A percentile compares a stretch with the other conserved stretches of the same genome.
These are phyloP conservation scores for Drosophila micromelanica DNA, from an alignment of 1,140 invertebrate genomes.

Conservation along the genomic window DNA sequence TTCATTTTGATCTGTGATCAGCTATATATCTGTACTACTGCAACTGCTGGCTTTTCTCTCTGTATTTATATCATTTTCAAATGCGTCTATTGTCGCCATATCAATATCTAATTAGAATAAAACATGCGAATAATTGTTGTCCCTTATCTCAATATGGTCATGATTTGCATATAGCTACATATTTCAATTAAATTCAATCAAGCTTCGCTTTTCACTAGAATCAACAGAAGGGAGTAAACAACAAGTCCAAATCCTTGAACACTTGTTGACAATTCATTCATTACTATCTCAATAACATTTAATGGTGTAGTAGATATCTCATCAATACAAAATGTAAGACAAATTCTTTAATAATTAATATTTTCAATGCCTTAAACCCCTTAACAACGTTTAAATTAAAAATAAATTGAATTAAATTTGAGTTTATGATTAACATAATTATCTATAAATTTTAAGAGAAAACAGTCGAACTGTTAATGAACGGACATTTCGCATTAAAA, in stretches of 20 bases:
- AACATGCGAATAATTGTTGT: constrained; percentile 36
- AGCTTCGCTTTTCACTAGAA: neutral
- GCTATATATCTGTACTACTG: constrained; percentile 22
- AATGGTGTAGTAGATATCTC: too few species aligned
- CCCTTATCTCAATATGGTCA: constrained; percentile 29
- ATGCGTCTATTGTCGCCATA: constrained; percentile 11
- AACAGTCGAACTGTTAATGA: too few species aligned
- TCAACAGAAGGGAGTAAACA: neutral
- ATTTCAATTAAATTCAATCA: constrained; percentile 16
- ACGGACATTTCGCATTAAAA: too few species aligned
- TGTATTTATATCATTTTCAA: constrained; percentile 57
- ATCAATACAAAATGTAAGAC: too few species aligned
- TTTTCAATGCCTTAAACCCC: too few species aligned
- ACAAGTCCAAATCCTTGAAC: neutral
- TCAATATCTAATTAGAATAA: constrained; percentile 60
- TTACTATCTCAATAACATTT: neutral
- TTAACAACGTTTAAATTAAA: too few species aligned
- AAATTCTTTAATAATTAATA: neutral
- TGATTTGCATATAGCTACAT: constrained; percentile 27
- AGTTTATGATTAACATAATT: too few species aligned
- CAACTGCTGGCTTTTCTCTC: neutral
- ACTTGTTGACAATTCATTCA: neutral
- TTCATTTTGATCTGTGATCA: constrained; percentile 44
- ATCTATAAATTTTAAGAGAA: too few species aligned
- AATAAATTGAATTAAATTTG: too few species aligned